Conservation (phyloP, 2,797 vertebrate species). For the Acanthurus lineatus region DNA sequence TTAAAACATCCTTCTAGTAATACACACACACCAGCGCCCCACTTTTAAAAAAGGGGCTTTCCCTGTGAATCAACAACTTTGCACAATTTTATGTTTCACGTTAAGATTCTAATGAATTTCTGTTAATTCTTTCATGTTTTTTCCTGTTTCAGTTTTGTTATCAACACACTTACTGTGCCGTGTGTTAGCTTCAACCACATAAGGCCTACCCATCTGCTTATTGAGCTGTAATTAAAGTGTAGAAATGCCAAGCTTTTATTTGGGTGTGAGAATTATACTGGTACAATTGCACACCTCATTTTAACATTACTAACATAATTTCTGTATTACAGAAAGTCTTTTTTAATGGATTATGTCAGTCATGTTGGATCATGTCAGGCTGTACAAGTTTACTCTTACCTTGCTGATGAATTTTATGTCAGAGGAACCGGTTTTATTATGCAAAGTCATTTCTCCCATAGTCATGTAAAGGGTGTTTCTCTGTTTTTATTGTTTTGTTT, state of each 20-base stretch:
- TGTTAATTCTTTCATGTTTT: not conserved
- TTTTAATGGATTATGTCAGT: slow-evolving; percentile 34
- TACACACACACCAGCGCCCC: not conserved
- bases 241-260: slow-evolving; percentile 19
- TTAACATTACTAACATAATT: slow-evolving; percentile 47
- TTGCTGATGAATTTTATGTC: not conserved
- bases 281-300: not conserved
- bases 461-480: not conserved
- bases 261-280: slow-evolving; percentile 20
- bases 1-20: not conserved
- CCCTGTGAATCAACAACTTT: too few relatives aligned
- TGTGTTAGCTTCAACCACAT: not conserved
- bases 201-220: not conserved
- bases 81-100: not conserved
- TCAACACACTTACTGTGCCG: not conserved
- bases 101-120: not conserved
- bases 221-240: slow-evolving; percentile 15
- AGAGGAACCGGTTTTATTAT: not conserved
- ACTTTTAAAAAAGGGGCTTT: not conserved
- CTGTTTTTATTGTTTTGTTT: too few relatives aligned
- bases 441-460: not conserved
- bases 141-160: not conserved
- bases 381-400: slow-evolving; percentile 10
- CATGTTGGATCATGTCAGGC: slow-evolving; percentile 44
- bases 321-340: slow-evolving; percentile 17